A percentile compares a stretch with the other conserved stretches of the same genome.
Conservation (phyloP, 2,797 vertebrate genomes). For the Phoebastria nigripes region DNA sequence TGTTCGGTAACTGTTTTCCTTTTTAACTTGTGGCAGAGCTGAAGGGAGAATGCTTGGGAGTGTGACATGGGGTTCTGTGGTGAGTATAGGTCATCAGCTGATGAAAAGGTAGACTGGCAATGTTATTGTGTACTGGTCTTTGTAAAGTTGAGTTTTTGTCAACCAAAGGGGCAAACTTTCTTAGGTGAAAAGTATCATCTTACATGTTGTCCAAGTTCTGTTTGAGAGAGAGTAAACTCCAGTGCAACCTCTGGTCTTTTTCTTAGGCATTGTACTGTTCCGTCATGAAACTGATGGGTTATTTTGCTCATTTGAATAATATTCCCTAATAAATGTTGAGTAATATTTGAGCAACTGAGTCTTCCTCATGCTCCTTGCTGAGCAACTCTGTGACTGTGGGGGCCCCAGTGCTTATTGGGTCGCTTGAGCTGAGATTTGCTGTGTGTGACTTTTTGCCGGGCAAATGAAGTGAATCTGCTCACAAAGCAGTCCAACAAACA, state of each 20-base stretch:
- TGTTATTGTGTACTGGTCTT: not conserved
- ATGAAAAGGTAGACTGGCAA: not conserved
- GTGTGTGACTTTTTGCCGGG: not conserved
- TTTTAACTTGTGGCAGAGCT: not conserved
- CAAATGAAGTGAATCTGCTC: not conserved
- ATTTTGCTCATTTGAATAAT: not conserved
- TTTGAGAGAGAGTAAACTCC: not conserved
- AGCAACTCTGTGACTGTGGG: not conserved
- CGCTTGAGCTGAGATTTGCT: not conserved
- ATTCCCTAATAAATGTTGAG: not conserved
- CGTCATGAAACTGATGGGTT: not conserved
- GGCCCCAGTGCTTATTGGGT: not conserved
- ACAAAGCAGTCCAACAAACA: not conserved
- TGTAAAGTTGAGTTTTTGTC: not conserved
- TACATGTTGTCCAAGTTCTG: accelerated
- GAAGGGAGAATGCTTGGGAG: not conserved
- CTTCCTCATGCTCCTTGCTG: not conserved
- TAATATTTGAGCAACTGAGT: not conserved
- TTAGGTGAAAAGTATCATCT: not conserved
- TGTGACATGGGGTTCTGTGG: not conserved
- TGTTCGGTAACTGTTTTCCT: not conserved
- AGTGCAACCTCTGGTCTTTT: not conserved
- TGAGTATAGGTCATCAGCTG: not conserved
- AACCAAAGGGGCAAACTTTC: not conserved
- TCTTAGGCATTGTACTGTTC: not conserved